Conservation (phyloP, 2,113 vertebrate species). For the Xenopus laevis region DNA sequence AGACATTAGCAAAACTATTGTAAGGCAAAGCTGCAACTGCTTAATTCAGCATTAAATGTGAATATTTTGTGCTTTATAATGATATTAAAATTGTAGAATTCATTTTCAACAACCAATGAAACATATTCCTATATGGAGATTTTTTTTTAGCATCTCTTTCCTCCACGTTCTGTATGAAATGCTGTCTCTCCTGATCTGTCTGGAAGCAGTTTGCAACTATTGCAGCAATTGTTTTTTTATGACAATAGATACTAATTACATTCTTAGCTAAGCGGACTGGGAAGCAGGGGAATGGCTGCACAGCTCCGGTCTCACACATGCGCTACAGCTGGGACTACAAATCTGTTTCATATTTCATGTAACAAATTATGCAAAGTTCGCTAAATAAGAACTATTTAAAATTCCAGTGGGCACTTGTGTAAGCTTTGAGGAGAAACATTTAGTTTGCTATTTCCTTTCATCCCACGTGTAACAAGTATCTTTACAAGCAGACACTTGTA, state of each 20-base stretch:
- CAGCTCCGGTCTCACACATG: slow-evolving; percentile 34
- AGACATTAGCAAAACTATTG: no score
- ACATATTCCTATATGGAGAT: no score
- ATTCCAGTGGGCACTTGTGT: slow-evolving; percentile 56
- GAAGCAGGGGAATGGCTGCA: neutral
- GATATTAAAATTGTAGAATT: no score
- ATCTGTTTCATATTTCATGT: slow-evolving; percentile 65
- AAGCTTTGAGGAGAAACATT: slow-evolving; percentile 55
- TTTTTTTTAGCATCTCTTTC: no score
- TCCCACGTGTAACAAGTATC: slow-evolving; percentile 16
- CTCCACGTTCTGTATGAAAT: no score
- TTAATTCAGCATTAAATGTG: no score
- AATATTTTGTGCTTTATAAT: no score
- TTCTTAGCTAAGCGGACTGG: slow-evolving; percentile 29
- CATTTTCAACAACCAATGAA: no score
- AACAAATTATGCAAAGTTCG: slow-evolving; percentile 62
- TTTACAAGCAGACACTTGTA: slow-evolving; percentile 35
- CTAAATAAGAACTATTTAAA: slow-evolving; percentile 58
- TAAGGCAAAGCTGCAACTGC: no score
- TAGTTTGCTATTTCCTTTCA: slow-evolving; percentile 53
- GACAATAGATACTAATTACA: slow-evolving; percentile 7
- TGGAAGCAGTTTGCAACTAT: neutral
- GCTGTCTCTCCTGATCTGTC: no score
- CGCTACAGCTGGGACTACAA: slow-evolving; percentile 46
- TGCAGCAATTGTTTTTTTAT: neutral